Evolutionary conservation across 2,113 vertebrate genomes (phyloP), one percentile per base, ranked within the genome.

Genomic region (Emydocephalus ijimae): DNA sequence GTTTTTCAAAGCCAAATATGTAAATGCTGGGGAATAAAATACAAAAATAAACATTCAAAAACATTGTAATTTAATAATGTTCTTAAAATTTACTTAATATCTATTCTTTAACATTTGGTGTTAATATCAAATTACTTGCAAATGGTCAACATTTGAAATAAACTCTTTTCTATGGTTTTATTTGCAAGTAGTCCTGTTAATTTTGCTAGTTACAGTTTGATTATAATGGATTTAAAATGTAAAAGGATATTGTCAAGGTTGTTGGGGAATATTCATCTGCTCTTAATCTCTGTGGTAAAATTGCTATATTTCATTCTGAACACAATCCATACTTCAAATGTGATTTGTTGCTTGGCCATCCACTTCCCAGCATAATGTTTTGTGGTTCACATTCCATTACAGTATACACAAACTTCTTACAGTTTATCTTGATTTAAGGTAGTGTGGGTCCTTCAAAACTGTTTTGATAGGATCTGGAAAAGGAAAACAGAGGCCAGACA

Each of bases 21-120:
- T 99, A 98, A 96, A 98, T 97, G 97, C 95, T 97, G 97, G 98
- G 97, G 96, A 95, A 94, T 95, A 95, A 96, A 97, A 95, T 97
- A 95, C 94, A 96, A 96, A 97, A 97, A 97, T 96, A 97, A 98
- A 98, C 97, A 97, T 96, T 97, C 97, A 98, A 94, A 97, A 98
- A 97, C 97, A 97, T 98, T 99, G 98, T 99, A 98, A 99, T 99
- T 99, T 98, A 98, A 98, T 98, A 98, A 97, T 98, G 98, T 98
- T 98, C 98, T 98, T 97, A 98, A 98, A 98, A 97, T 98, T 98
- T 98, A 98, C 98, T 98, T 98, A 99, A 98, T 98, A 98, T 98
- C 98, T 99, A 98, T 98, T 98, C 98, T 98, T 99, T 99, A 99
- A 98, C 98, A 98, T 98, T 98, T 98, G 98, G 98, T 99, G 98